Conservation (phyloP, 2,113 vertebrate species). For the Perca flavescens region DNA sequence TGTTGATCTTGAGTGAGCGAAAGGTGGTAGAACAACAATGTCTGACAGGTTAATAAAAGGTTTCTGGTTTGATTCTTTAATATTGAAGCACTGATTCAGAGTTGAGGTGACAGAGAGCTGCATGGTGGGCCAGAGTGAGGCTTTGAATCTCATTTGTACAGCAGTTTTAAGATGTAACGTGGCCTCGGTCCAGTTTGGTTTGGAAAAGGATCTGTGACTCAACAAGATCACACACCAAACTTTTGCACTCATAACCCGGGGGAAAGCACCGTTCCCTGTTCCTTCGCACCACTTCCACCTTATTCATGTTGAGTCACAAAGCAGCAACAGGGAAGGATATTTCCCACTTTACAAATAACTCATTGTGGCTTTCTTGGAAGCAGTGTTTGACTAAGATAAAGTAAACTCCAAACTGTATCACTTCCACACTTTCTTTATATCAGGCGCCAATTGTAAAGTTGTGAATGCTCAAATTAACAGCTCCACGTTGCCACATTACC, state of each 20-base stretch:
- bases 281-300: conserved; percentile 71
- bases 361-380: conserved; percentile 79
- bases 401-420: conserved; percentile 43
- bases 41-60: conserved; percentile 34
- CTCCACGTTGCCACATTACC: conserved; percentile 11
- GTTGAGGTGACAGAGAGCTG: conserved; percentile 45
- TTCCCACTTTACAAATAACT: conserved; percentile 80
- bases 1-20: conserved; percentile 43
- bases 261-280: conserved; percentile 76
- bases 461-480: conserved; percentile 29
- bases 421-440: conserved; percentile 65
- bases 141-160: conserved; percentile 45
- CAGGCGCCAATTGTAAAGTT: conserved; percentile 9
- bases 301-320: conserved; percentile 80
- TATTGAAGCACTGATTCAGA: conserved; percentile 35
- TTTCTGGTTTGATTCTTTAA: conserved; percentile 41
- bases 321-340: conserved; percentile 65
- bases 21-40: conserved; percentile 33
- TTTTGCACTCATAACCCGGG: conserved; percentile 64
- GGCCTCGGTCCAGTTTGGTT: conserved; percentile 56
- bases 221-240: conserved; percentile 67
- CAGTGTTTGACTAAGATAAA: conserved; percentile 74
- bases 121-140: conserved; percentile 30
- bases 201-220: conserved; percentile 74
- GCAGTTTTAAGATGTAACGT: conserved; percentile 45